Percentiles rank a stretch among this genome's conserved stretches.
Conservation (phyloP, 2,113 vertebrate genomes). For the Nannospalax galili region DNA sequence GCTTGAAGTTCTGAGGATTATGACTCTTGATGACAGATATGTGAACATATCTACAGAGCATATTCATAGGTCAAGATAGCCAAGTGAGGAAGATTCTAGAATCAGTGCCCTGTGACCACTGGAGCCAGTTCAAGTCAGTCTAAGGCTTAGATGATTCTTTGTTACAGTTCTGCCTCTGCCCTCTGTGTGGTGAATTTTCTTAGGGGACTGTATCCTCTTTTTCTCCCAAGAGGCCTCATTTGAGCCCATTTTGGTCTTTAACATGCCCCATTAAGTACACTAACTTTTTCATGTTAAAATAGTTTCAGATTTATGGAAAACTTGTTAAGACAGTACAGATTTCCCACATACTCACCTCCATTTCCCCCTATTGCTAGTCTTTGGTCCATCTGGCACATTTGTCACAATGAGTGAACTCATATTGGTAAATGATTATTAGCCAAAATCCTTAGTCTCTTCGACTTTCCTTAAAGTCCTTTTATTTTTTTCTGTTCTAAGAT, state of each 20-base stretch:
- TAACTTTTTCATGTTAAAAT: background rate
- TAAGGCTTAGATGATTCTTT: background rate
- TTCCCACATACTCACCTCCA: background rate
- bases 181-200: background rate
- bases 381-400: background rate
- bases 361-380: background rate
- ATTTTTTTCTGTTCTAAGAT: background rate
- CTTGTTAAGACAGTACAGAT: background rate
- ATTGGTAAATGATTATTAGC: background rate
- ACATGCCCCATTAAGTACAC: background rate
- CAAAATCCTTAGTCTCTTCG: background rate
- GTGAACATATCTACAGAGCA: background rate
- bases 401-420: background rate
- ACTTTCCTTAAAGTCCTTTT: background rate
- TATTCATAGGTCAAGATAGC: background rate
- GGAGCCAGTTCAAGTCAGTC: background rate
- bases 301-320: slow-evolving; percentile 27
- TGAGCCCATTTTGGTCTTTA: background rate
- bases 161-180: background rate
- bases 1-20: background rate
- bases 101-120: background rate
- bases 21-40: background rate
- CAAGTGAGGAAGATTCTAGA: background rate
- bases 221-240: background rate
- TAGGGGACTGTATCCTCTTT: no score